Evolutionary conservation across 2,888 invertebrate genomes (phyloP).

Genomic region (Loripinus fragilis): DNA sequence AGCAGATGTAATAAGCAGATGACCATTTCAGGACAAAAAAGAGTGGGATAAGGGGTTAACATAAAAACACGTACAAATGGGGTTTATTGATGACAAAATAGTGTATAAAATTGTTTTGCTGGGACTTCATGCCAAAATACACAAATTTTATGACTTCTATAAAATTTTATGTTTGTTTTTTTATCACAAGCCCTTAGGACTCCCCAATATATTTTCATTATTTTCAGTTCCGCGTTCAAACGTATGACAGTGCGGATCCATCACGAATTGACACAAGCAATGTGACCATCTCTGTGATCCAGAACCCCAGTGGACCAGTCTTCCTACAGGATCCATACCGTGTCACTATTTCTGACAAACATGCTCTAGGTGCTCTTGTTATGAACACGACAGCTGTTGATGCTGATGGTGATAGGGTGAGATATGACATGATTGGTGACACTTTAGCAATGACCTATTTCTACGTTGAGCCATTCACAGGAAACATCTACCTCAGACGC

Average conservation of each 20-base stretch:
- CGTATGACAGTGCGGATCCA: constrained; percentile 73
- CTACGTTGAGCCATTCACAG: constrained; percentile 70
- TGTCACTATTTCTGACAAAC: constrained; percentile 64
- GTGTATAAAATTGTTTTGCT: too few species aligned
- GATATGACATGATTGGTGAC: constrained; percentile 11
- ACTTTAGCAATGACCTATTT: constrained; percentile 42
- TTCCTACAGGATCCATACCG: constrained; percentile 67
- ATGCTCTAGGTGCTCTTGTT: constrained; percentile 65
- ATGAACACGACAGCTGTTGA: constrained; percentile 72
- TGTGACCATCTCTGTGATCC: constrained; percentile 71
- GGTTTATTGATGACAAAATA: too few species aligned
- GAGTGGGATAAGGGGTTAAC: too few species aligned
- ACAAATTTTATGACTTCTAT: too few species aligned
- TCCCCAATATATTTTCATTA: too few species aligned
- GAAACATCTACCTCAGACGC: constrained; percentile 66
- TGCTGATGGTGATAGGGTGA: constrained; percentile 61
- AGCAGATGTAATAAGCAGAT: too few species aligned
- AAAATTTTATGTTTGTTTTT: background rate
- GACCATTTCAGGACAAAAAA: too few species aligned
- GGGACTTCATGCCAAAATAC: too few species aligned
- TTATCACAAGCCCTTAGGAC: too few species aligned
- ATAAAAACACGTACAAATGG: too few species aligned
- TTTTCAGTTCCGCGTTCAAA: constrained; percentile 68
- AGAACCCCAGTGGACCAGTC: constrained; percentile 77
- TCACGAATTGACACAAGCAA: constrained; percentile 66